Evolutionary conservation across 2,888 invertebrate species (phyloP).

Genomic region (Rhamnusium bicolor): DNA sequence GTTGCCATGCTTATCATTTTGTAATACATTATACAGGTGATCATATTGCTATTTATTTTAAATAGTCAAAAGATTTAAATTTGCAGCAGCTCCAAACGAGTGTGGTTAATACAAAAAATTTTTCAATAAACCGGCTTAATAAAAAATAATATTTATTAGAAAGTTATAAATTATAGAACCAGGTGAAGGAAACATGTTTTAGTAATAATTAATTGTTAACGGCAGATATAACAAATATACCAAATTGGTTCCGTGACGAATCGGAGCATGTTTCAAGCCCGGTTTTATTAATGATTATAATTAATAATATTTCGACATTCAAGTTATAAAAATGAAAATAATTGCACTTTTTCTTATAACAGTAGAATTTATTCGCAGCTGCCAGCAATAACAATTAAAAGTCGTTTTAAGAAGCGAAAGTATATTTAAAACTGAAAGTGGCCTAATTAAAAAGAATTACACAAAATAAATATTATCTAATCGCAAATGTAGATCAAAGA

Average conservation of each 20-base stretch:
- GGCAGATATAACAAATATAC: background rate
- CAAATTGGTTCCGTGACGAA: background rate
- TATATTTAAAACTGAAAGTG: conserved; percentile 27
- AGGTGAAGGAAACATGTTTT: background rate
- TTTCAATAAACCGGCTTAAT: too few relatives aligned
- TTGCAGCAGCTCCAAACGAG: too few relatives aligned
- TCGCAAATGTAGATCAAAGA: conserved; percentile 1
- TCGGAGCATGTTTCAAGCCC: background rate
- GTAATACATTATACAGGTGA: too few relatives aligned
- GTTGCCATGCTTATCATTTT: too few relatives aligned
- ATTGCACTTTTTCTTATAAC: conserved; percentile 1
- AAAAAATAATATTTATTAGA: background rate
- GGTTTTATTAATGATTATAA: background rate
- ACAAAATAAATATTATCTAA: conserved; percentile 24
- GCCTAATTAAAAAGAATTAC: conserved; percentile 18
- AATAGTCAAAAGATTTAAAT: too few relatives aligned
- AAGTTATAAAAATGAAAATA: background rate
- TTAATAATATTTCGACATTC: background rate
- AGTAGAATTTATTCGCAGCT: background rate
- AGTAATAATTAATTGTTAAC: background rate
- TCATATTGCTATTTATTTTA: too few relatives aligned
- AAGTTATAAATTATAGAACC: background rate
- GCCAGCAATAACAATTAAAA: conserved; percentile 17
- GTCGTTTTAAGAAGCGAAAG: conserved; percentile 7
- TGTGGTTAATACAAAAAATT: too few relatives aligned